phyloP scores from a whole-genome alignment of 2,888 invertebrate genomes.

The Drosophila pseudotakahashii region DNA sequence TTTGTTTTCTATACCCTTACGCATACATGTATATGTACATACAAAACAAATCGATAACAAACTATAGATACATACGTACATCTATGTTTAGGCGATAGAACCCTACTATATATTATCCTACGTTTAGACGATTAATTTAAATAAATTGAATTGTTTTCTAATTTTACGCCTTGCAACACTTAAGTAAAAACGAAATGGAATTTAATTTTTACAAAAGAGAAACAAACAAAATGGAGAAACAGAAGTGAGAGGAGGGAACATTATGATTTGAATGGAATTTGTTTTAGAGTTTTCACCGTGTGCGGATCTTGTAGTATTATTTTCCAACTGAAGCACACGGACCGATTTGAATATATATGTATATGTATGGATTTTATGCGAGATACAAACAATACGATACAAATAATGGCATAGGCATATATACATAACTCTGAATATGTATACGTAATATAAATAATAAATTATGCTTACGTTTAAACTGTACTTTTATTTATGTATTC shows the following conservation, averaged over 20 bases:
- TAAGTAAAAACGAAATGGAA: constrained; percentile 51
- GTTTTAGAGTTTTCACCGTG: constrained; percentile 56
- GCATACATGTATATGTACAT: constrained; percentile 44
- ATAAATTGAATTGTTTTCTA: constrained; percentile 80
- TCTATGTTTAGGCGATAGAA: constrained; percentile 34
- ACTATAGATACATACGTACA: constrained; percentile 31
- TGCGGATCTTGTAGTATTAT: constrained; percentile 79
- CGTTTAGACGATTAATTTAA: constrained; percentile 63
- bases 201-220: constrained; percentile 46
- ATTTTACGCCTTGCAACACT: constrained; percentile 72
- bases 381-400: constrained; percentile 44
- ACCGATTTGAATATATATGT: constrained; percentile 55
- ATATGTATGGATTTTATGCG: constrained; percentile 41
- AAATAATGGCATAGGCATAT: constrained; percentile 50
- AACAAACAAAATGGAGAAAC: neutral
- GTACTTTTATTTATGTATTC: constrained; percentile 73
- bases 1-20: constrained; percentile 66
- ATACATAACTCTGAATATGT: constrained; percentile 53
- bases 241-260: no score
- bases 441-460: constrained; percentile 62
- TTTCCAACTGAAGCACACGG: constrained; percentile 66
- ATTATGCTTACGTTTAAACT: constrained; percentile 70
- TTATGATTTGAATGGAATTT: constrained; percentile 54
- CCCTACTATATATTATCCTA: constrained; percentile 45
- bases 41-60: constrained; percentile 47